Conservation (phyloP, 2,797 vertebrate genomes). For the Neosilurus mollespiculum region DNA sequence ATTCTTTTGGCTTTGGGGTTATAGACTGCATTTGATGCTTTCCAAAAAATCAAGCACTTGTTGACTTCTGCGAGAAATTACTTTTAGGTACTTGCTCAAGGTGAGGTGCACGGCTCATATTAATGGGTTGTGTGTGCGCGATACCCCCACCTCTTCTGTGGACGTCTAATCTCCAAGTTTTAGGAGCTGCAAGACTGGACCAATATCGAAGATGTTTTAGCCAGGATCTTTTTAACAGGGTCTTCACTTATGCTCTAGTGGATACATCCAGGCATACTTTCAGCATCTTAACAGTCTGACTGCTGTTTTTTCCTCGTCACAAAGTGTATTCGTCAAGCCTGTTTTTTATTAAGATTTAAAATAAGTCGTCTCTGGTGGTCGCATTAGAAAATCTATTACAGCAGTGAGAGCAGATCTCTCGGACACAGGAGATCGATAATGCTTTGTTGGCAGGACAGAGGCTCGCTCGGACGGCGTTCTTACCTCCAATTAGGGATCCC, state of each 20-base stretch:
- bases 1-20: constrained; percentile 12
- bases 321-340: constrained; percentile 15
- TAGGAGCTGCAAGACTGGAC: constrained; percentile 10
- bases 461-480: constrained; percentile 9
- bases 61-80: constrained; percentile 42
- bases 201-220: constrained; percentile 30
- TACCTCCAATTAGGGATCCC: constrained; percentile 25
- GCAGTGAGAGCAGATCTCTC: constrained; percentile 28
- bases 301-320: constrained; percentile 13
- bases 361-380: constrained; percentile 32
- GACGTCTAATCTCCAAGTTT: constrained; percentile 38
- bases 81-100: constrained; percentile 36
- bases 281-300: background rate
- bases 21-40: constrained; percentile 13
- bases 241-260: background rate
- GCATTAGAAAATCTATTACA: constrained; percentile 47
- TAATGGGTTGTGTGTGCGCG: constrained; percentile 39
- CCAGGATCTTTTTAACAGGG: constrained; percentile 42
- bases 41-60: constrained; percentile 28
- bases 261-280: background rate
- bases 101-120: constrained; percentile 41
- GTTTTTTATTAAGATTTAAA: constrained; percentile 44
- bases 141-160: constrained; percentile 24
- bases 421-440: constrained; percentile 44
- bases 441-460: constrained; percentile 50